Evolutionary conservation across 2,888 invertebrate genomes (phyloP), one percentile per base, ranked within the genome.

Genomic region (Volucella bombylans): DNA sequence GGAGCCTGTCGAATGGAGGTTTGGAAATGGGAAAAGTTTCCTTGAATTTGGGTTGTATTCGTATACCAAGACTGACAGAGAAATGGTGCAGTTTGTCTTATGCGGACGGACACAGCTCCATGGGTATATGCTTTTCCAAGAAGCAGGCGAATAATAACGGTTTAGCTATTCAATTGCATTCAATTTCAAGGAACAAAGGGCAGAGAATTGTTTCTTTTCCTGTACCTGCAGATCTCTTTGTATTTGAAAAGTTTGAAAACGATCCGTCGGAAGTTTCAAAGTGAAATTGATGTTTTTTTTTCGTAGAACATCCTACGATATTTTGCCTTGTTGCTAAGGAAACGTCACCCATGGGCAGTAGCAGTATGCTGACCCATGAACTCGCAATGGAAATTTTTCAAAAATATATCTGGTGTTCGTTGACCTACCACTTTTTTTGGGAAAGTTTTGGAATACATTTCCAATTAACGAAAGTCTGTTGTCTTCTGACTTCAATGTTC

Each of bases 151-250:
- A 45, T 67, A 78, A 68, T 73, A 55, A 72, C 68, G 59, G 68
- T 73, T 73, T 68, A 57, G 62, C 23, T 52, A 78, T 78, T 82
- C 82, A 78, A 82, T 82, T 82, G 72, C 50, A 57, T 59, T 76
- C 61, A 67, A 76, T 78, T 69, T 72, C 50, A 57, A 45, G 67
- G 45, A 50, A 64, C 52, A 59, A 18, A 61, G 31, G 68, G 43
- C 50, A 47, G 41, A 14, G 23, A 52, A 72, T 67, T 52, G 45
- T 72, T 45, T 79, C 47, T 72, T 23, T 62, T 62, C n/a, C 15
- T 45, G 39, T 43, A 45, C 12, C n/a, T 45, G 4, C 0, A 45
- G 54, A 72, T 62, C 61, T 62, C 14, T n/a, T n/a, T 62, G 23
- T 31, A 14, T 65, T 65, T 39, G n/a, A 55, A 64, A 49, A 31